phyloP scores from a whole-genome alignment of 2,113 vertebrate genomes.

The Eira barbara region DNA sequence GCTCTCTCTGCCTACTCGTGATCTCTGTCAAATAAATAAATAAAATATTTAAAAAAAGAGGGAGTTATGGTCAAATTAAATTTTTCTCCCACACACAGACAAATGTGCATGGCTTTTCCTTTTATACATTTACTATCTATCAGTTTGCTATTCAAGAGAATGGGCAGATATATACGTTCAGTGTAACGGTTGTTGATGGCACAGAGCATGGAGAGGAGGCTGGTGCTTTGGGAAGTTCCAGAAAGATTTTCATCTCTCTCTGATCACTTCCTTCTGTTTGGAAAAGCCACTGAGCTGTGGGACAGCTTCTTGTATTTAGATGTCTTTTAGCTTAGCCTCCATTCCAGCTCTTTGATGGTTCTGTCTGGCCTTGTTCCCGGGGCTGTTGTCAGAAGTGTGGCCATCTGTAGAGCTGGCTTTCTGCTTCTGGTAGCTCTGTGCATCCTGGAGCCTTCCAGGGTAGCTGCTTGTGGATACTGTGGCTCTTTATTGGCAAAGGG shows the following conservation, averaged over 20 bases:
- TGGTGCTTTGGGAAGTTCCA: not conserved
- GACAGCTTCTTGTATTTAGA: conserved; percentile 27
- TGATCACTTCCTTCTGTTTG: not conserved
- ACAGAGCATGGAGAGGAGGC: not conserved
- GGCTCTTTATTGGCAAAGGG: not conserved
- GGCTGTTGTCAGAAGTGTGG: conserved; percentile 16
- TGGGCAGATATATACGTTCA: not conserved
- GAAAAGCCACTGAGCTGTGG: not conserved
- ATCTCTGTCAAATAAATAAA: too few relatives aligned
- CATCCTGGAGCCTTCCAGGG: not conserved
- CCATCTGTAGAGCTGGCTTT: conserved; percentile 22
- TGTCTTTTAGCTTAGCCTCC: not conserved
- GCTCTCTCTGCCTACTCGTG: too few relatives aligned
- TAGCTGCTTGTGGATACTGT: not conserved
- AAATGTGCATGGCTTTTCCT: not conserved
- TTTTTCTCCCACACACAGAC: not conserved
- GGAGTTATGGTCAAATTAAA: not conserved
- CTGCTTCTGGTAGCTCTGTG: not conserved
- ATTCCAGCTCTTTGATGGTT: not conserved
- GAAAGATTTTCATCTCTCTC: not conserved
- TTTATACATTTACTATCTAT: not conserved
- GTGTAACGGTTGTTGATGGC: not conserved
- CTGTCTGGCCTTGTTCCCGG: not conserved
- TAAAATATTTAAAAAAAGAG: not conserved
- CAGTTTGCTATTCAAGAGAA: not conserved